Evolutionary conservation across 2,888 invertebrate genomes (phyloP), one percentile per base, ranked within the genome.

Genomic region (Apodemia mormo): DNA sequence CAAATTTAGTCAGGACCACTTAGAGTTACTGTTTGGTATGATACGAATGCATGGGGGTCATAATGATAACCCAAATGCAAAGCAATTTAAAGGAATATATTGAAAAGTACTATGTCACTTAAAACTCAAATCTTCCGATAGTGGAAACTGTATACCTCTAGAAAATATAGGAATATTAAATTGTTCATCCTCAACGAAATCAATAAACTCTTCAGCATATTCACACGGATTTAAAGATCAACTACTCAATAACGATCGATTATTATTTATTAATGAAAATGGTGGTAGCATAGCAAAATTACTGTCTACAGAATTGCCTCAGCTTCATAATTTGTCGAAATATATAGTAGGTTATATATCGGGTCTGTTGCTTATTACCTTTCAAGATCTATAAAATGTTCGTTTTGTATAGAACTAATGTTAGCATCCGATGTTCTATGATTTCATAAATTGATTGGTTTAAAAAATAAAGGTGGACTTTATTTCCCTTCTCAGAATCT

Each of bases 391-490:
- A 66, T 66, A 66, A 66, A 66, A 66, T 66, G 66, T 66, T 9
- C 40, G 12, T 66, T 66, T 14, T 66, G 66, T 66, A n/a, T 68
- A 40, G 68, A 68, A 40, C 10, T 45, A 29, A 40, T 68, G 68
- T 43, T 40, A 58, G 43, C 61, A 12, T 43, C 22, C 9, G 43
- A 68, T 43, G 43, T 58, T 14, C 29, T 43, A 40, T 68, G 30
- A n/a, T 68, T 40, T 43, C 68, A 68, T 8, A 68, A 68, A 58
- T 37, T 68, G 7, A 68, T 68, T 45, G 29, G 43, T 45, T 68
- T 68, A 43, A 68, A 68, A 45, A 68, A 68, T 43, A 68, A 14
- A 58, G 68, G 68, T 58, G 68, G 68, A 37, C 68, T 68, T 68
- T 58, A 56, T 37, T 68, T 68, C 58, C 68, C 49, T 40, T 68